Evolutionary conservation across 2,888 invertebrate species (phyloP).

Genomic region (Heliconius ethilla): DNA sequence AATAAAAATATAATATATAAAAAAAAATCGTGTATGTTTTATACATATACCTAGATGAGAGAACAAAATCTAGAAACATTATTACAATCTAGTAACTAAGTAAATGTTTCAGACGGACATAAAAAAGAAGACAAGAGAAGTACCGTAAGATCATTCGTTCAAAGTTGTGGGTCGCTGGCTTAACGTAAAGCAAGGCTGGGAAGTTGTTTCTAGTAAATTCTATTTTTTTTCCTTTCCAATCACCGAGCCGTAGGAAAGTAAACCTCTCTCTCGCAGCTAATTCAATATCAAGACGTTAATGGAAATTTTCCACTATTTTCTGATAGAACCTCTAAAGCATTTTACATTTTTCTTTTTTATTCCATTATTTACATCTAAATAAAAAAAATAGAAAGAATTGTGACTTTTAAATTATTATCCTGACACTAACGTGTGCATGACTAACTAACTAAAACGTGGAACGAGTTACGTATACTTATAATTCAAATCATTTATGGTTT

Average conservation of each 20-base stretch:
- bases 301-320: slow-evolving; percentile 29
- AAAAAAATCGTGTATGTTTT: no score
- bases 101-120: not conserved
- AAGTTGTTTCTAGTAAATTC: slow-evolving; percentile 31
- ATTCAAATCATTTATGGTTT: not conserved
- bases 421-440: not conserved
- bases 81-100: not conserved
- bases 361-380: not conserved
- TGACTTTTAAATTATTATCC: no score
- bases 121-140: slow-evolving; percentile 13
- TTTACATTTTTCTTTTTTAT: not conserved
- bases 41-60: no score
- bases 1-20: no score
- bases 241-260: slow-evolving; percentile 30
- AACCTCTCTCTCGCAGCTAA: slow-evolving; percentile 35
- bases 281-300: slow-evolving; percentile 37
- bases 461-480: not conserved
- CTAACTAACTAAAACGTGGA: not conserved
- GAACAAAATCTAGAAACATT: not conserved
- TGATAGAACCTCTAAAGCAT: slow-evolving; percentile 1
- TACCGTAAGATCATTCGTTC: slow-evolving; percentile 6
- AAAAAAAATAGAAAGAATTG: not conserved
- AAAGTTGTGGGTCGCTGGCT: slow-evolving; percentile 13
- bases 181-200: slow-evolving; percentile 9
- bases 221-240: slow-evolving; percentile 32